phyloP scores from a whole-genome alignment of 2,888 invertebrate genomes.

The Biston stratarius region DNA sequence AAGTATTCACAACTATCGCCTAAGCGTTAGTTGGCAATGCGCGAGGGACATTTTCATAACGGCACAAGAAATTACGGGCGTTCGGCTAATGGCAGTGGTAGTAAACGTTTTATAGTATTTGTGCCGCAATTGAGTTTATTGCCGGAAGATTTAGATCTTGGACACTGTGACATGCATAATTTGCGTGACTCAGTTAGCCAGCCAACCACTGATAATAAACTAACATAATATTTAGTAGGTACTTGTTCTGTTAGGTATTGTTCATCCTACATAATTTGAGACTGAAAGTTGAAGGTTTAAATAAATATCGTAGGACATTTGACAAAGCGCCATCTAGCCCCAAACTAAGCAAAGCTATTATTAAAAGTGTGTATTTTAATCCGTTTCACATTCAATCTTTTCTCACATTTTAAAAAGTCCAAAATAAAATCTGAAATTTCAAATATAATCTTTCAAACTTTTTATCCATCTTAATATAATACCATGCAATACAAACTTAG shows the following conservation, averaged over 20 bases:
- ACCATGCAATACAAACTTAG: slow-evolving; percentile 39
- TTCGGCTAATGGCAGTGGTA: slow-evolving; percentile 53
- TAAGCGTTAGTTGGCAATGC: neutral
- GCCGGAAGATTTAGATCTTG: slow-evolving; percentile 37
- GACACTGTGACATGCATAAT: slow-evolving; percentile 25
- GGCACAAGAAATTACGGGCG: slow-evolving; percentile 53
- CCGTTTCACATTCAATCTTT: neutral
- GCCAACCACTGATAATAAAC: slow-evolving; percentile 9
- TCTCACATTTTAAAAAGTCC: neutral
- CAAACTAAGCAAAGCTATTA: too few species aligned
- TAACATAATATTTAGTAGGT: neutral
- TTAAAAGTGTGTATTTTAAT: neutral
- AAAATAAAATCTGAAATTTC: slow-evolving; percentile 32
- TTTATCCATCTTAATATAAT: slow-evolving; percentile 42
- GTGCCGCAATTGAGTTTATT: slow-evolving; percentile 37
- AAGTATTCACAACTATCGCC: neutral
- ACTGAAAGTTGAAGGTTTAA: too few species aligned
- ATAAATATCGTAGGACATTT: too few species aligned
- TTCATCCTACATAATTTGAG: too few species aligned
- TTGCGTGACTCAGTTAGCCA: slow-evolving; percentile 16
- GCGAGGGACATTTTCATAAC: slow-evolving; percentile 56
- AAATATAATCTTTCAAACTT: slow-evolving; percentile 9
- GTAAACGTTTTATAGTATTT: slow-evolving; percentile 39
- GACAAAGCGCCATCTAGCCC: too few species aligned
- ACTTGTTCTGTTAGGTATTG: too few species aligned